Conservation (phyloP, 2,797 vertebrate genomes). For the Hyperoplus immaculatus region DNA sequence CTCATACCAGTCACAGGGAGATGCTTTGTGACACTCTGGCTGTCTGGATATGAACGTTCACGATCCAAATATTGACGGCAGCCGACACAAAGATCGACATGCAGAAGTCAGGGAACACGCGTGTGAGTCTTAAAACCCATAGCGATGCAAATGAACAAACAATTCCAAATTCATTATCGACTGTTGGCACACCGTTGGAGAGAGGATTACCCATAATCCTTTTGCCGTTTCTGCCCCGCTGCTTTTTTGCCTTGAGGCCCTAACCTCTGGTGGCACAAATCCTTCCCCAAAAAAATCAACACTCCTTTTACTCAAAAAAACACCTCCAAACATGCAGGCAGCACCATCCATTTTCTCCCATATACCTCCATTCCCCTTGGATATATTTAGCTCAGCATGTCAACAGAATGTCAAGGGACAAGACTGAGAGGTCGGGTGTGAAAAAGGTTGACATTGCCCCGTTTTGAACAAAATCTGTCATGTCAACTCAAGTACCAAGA, state of each 20-base stretch:
- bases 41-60: neutral
- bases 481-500: constrained; percentile 24
- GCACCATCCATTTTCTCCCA: constrained; percentile 22
- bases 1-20: neutral
- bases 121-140: constrained; percentile 13
- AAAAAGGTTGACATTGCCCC: constrained; percentile 35
- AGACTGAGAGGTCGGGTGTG: constrained; percentile 23
- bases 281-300: constrained; percentile 24
- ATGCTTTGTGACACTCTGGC: neutral
- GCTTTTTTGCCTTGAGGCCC: constrained; percentile 62
- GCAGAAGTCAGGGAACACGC: constrained; percentile 11
- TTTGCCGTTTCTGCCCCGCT: constrained; percentile 62
- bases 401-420: constrained; percentile 27
- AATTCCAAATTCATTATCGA: constrained; percentile 65
- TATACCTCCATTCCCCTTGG: constrained; percentile 43
- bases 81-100: constrained; percentile 9
- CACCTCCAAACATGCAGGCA: constrained; percentile 58
- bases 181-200: constrained; percentile 46
- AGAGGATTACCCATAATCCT: constrained; percentile 74
- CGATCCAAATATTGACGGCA: neutral
- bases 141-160: constrained; percentile 38
- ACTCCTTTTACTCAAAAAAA: constrained; percentile 37
- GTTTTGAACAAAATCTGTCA: constrained; percentile 11
- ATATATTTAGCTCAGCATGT: constrained; percentile 64
- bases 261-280: constrained; percentile 64